Conservation (phyloP, 1,140 invertebrate species). For the Leptestheria dahalacensis region DNA sequence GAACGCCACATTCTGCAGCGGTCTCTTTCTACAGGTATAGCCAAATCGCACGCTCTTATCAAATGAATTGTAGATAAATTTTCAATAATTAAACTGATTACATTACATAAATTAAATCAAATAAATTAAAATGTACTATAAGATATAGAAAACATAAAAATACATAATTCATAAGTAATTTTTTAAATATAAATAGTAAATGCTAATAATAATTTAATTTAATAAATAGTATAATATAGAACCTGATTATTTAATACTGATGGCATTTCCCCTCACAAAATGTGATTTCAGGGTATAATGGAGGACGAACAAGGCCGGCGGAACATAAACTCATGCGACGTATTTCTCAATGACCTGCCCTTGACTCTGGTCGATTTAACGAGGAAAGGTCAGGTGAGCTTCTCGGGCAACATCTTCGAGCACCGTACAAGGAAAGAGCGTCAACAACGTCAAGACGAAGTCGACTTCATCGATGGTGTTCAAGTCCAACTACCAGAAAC, state of each 20-base stretch:
- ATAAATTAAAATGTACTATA: no score
- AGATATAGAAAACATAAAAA: no score
- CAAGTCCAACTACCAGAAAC: background rate
- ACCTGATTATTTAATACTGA: background rate
- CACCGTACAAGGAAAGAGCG: constrained; percentile 1
- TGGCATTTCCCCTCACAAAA: no score
- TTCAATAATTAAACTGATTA: no score
- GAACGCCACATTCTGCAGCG: background rate
- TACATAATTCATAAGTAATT: no score
- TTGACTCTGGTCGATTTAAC: background rate
- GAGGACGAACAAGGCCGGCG: background rate
- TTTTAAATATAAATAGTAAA: no score
- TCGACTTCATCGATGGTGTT: constrained; percentile 1
- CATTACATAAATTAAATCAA: no score
- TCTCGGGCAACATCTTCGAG: constrained; percentile 4
- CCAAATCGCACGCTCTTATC: no score
- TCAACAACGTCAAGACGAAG: background rate
- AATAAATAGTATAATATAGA: no score
- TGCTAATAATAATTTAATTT: no score
- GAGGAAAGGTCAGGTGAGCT: background rate
- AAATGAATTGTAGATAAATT: no score
- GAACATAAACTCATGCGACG: background rate
- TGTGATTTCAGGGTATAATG: background rate
- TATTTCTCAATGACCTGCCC: constrained; percentile 8
- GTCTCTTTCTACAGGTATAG: background rate